Evolutionary conservation across 2,797 vertebrate species (phyloP).

Genomic region (Geotrypetes seraphini): DNA sequence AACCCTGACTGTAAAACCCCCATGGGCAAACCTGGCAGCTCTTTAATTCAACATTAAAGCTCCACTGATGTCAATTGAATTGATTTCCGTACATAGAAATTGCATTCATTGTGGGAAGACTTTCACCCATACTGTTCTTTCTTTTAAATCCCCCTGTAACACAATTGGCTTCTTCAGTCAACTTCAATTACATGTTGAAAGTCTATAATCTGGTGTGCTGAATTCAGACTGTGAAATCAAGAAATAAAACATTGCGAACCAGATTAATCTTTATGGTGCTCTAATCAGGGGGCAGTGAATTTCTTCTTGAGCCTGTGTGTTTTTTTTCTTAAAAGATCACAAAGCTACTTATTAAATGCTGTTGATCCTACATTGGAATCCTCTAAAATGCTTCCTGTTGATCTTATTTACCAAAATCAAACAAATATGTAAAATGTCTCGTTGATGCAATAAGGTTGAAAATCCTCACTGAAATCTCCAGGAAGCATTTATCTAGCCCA

Average conservation of each 20-base stretch:
- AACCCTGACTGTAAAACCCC: conserved; percentile 40
- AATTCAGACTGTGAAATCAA: background rate
- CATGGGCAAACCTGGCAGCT: conserved; percentile 31
- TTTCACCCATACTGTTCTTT: background rate
- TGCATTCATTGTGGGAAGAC: background rate
- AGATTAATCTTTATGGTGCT: conserved; percentile 26
- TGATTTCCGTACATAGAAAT: conserved; percentile 20
- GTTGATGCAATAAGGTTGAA: too few relatives aligned
- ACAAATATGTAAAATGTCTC: too few relatives aligned
- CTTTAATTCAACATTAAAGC: conserved; percentile 46
- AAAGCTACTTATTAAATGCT: background rate
- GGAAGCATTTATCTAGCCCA: too few relatives aligned
- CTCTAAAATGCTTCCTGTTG: background rate
- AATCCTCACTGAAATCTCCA: too few relatives aligned
- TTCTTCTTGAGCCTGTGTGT: background rate
- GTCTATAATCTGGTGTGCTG: background rate
- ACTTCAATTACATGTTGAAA: background rate
- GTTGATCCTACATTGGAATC: conserved; percentile 5
- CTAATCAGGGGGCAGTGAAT: conserved; percentile 9
- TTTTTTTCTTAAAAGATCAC: background rate
- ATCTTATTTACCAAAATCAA: conserved; percentile 1
- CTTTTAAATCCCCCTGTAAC: background rate
- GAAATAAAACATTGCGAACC: background rate
- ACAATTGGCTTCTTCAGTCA: background rate
- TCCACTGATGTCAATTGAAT: conserved; percentile 39